Evolutionary conservation across 2,888 invertebrate species (phyloP).

Genomic region (Parelbella ahira): DNA sequence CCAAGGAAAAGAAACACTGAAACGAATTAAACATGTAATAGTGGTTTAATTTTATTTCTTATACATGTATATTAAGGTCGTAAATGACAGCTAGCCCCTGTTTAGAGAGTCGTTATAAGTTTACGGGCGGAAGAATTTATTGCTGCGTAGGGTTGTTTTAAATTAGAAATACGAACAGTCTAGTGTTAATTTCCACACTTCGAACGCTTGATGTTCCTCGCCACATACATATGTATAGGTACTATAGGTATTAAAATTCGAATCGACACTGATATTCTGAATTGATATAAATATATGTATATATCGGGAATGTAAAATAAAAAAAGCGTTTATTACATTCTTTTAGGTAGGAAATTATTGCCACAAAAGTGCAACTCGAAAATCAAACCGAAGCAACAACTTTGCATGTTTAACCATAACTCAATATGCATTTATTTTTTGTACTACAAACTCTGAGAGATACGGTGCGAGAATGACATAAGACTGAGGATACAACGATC

Average conservation of each 20-base stretch:
- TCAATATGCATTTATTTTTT: conserved; percentile 71
- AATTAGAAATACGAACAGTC: conserved; percentile 69
- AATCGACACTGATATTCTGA: no score
- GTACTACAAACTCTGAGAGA: conserved; percentile 71
- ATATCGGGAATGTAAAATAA: no score
- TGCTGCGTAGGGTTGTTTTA: conserved; percentile 61
- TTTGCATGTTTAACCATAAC: conserved; percentile 61
- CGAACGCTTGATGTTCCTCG: conserved; percentile 15
- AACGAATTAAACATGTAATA: conserved; percentile 47
- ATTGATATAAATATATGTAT: no score
- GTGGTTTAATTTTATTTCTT: conserved; percentile 47
- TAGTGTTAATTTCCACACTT: conserved; percentile 70
- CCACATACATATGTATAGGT: background rate
- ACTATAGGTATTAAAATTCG: no score
- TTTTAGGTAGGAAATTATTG: no score
- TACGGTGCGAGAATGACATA: conserved; percentile 75
- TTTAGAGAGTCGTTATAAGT: conserved; percentile 74
- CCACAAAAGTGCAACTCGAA: no score
- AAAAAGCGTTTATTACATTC: no score
- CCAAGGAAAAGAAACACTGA: conserved; percentile 20
- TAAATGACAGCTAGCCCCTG: conserved; percentile 71
- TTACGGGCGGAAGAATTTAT: conserved; percentile 74
- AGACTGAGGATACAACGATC: conserved; percentile 78
- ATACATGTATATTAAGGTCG: conserved; percentile 57
- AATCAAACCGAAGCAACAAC: no score